These are phyloP conservation scores for Agapornis roseicollis DNA, from an alignment of 2,113 vertebrate genomes.

Conservation along the genomic window DNA sequence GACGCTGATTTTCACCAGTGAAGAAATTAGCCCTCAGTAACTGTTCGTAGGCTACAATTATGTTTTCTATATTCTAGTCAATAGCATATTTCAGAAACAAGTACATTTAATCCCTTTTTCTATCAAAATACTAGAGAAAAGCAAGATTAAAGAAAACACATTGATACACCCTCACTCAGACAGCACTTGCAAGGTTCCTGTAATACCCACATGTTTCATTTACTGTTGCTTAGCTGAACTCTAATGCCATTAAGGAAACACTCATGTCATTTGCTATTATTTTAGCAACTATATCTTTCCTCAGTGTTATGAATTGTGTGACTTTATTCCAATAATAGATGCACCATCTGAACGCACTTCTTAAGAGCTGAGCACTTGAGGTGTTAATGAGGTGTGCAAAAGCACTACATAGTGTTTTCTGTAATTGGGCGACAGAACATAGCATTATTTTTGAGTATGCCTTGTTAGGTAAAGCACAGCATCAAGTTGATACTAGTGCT, in stretches of 20 bases:
- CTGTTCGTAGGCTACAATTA: not conserved
- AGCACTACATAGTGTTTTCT: not conserved
- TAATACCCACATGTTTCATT: not conserved
- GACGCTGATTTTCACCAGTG: not conserved
- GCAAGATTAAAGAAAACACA: not conserved
- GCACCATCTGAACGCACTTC: not conserved
- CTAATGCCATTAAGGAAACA: conserved; percentile 29
- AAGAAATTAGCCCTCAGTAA: not conserved
- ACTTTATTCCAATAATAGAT: conserved; percentile 45
- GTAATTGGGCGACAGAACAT: conserved; percentile 35
- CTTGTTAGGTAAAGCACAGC: conserved; percentile 25
- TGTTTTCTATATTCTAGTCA: not conserved
- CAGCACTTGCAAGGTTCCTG: not conserved
- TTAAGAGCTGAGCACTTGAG: conserved; percentile 46
- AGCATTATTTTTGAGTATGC: conserved; percentile 22
- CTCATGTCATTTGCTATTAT: conserved; percentile 19
- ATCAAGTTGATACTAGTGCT: not conserved
- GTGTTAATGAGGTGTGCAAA: conserved; percentile 63
- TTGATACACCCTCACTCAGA: not conserved
- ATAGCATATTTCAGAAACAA: not conserved
- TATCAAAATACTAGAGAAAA: not conserved
- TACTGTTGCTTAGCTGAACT: conserved; percentile 34
- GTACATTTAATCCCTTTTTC: not conserved
- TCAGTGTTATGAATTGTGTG: not conserved
- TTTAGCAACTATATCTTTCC: conserved; percentile 13